Base-by-base conservation (phyloP, 2,113 vertebrate species). In the Eonycteris spelaea region DNA sequence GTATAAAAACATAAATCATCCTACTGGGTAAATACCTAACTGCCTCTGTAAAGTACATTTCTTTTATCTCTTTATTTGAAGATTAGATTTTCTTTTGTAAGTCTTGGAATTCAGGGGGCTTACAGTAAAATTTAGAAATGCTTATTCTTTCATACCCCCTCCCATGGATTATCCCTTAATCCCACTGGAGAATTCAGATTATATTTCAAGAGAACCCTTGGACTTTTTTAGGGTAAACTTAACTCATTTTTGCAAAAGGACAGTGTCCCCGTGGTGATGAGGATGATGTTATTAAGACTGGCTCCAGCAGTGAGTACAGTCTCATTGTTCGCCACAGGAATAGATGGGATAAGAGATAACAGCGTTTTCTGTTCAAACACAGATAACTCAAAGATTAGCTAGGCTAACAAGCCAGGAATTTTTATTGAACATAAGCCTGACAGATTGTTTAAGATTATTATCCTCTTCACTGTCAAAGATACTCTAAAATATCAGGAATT, bases 321-420 rank as follows among this genome's bases (percentile, higher is more conserved):
- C 94, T 15, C 0, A 33, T 78, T 80, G 93, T 57, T 97, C 86
- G 53, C 77, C 68, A 88, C 77, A 5, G 95, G 82, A 95, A 91
- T 65, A 96, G 96, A 97, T 96, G 57, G 96, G 70, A 90, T 91
- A 90, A 95, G 87, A 51, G 97, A 97, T 95, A 97, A 97, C n/a
- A 91, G 93, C 43, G 22, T 94, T 97, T 88, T 68, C 87, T 95
- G 93, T 96, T 97, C 97, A 98, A 96, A 97, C 84, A 96, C 68
- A 96, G 97, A 96, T 95, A 97, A 97, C 97, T 97, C 83, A 97
- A 67, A 97, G 97, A 97, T 98, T 95, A 98, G 63, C 88, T 78
- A 18, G 15, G 83, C 96, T 98, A 97, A 96, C 59, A 77, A 92
- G 75, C 48, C 35, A 95, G 91, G 82, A 93, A 97, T 95, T 96